Evolutionary conservation across 2,888 invertebrate genomes (phyloP), one percentile per base, ranked within the genome.

Genomic region (Coenonympha glycerion): DNA sequence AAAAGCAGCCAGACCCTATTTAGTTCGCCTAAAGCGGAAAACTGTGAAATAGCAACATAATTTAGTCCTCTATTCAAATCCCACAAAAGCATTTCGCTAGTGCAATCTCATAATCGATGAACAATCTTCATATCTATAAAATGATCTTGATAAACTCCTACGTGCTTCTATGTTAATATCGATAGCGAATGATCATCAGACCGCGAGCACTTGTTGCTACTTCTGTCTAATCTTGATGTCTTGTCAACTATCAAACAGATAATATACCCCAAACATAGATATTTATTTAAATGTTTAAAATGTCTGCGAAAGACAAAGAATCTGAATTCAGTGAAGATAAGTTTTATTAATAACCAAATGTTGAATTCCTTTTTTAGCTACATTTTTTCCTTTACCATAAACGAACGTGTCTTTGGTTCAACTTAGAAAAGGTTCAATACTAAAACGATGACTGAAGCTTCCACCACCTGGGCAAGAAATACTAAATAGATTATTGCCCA

Each of bases 311-410:
- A 15, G 31, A 33, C 6, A 28, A 24, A 51, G 21, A 49, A 40
- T 31, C 57, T 52, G 55, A 22, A n/a, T n/a, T n/a, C n/a, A n/a
- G n/a, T n/a, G n/a, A n/a, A n/a, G n/a, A n/a, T n/a, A n/a, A n/a
- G n/a, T n/a, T 47, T 39, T 49, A 49, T 30, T 26, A 28, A 13
- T 16, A 16, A 39, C 61, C 76, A 76, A 81, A 83, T 84, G 84
- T 84, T 84, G 84, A 84, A 84, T 84, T 84, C 84, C 84, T 84
- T 79, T 76, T 33, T 49, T 44, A 24, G 21, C 31, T 44, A 16
- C 11, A 31, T 31, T 33, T 15, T 31, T 42, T 21, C 26, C n/a
- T 15, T 31, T 31, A 16, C n/a, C 9, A 5, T n/a, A 11, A 30
- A 26, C 26, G 5, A 19, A 19, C 11, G 28, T 30, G 26, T 19